A percentile compares a stretch with the other conserved stretches of the same genome.
Conservation (phyloP, 2,888 invertebrate species). For the Caenorhabditis sp. region DNA sequence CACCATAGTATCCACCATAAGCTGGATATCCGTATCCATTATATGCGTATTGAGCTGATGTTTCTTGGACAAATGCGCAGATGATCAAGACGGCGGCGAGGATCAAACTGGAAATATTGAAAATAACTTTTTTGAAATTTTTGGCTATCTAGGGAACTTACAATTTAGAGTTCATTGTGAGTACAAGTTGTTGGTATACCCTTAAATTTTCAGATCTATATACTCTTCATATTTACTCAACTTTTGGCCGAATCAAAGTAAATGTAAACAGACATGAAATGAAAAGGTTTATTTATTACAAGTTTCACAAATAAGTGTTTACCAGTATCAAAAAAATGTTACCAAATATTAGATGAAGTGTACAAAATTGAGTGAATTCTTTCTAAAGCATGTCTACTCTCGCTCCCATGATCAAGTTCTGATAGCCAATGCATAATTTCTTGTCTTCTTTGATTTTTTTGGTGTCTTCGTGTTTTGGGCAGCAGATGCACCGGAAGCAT, state of each 20-base stretch:
- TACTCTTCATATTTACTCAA: neutral
- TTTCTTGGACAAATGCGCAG: neutral
- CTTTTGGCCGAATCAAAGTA: neutral
- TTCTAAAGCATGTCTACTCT: constrained; percentile 39
- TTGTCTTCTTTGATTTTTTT: constrained; percentile 35
- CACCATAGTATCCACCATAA: neutral
- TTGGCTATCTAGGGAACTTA: too few relatives aligned
- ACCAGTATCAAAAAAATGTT: neutral
- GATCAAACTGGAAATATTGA: neutral
- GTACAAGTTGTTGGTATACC: neutral
- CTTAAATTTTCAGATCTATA: neutral
- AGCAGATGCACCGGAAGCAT: constrained; percentile 23
- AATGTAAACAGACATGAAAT: neutral
- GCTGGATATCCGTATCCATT: neutral
- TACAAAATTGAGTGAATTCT: neutral
- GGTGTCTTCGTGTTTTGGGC: constrained; percentile 13
- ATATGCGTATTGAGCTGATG: constrained; percentile 4
- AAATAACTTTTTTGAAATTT: too few relatives aligned
- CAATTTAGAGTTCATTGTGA: neutral
- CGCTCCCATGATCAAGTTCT: constrained; percentile 49
- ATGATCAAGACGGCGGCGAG: too few relatives aligned
- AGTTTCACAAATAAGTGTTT: neutral
- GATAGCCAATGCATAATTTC: constrained; percentile 45
- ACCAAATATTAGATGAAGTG: neutral
- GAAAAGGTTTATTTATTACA: neutral